Evolutionary conservation across 1,140 invertebrate species (phyloP).

Genomic region (Drosophila baimaii): DNA sequence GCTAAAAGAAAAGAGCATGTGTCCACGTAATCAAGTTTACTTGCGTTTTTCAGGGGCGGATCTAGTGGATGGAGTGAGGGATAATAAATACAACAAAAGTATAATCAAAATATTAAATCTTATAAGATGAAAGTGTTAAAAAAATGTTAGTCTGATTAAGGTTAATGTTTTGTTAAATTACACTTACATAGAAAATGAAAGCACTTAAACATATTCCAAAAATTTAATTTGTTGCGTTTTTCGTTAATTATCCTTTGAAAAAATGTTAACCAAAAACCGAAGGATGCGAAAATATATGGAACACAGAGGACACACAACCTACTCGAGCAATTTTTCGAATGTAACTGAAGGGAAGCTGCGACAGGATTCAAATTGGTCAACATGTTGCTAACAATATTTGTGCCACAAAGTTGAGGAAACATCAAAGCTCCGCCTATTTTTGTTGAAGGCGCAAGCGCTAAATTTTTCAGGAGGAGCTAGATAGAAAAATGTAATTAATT

Average conservation of each 20-base stretch:
- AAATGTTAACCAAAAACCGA: conserved; percentile 46
- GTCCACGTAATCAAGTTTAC: conserved; percentile 72
- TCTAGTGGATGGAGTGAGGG: neutral
- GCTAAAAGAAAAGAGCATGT: conserved; percentile 39
- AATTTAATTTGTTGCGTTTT: conserved; percentile 11
- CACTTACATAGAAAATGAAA: conserved; percentile 7
- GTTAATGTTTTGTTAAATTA: too few species aligned
- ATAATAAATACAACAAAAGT: neutral
- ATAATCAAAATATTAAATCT: neutral
- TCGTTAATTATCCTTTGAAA: conserved; percentile 10
- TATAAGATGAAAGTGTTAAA: too few species aligned
- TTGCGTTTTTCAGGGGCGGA: conserved; percentile 46
- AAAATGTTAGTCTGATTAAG: too few species aligned
- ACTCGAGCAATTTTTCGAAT: conserved; percentile 38
- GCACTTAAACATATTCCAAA: conserved; percentile 1
- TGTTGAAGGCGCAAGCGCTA: conserved; percentile 27
- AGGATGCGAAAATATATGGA: conserved; percentile 56
- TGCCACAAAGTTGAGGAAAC: conserved; percentile 25
- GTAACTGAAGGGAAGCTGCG: conserved; percentile 22
- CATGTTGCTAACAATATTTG: conserved; percentile 54
- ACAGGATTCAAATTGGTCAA: conserved; percentile 12
- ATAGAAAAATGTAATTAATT: neutral
- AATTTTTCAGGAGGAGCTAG: conserved; percentile 24
- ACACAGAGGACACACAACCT: conserved; percentile 62
- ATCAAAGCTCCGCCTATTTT: conserved; percentile 30